Evolutionary conservation across 1,140 invertebrate species (phyloP), one percentile per base, ranked within the genome.

Genomic region (Pseudomyrmex dendroicus): DNA sequence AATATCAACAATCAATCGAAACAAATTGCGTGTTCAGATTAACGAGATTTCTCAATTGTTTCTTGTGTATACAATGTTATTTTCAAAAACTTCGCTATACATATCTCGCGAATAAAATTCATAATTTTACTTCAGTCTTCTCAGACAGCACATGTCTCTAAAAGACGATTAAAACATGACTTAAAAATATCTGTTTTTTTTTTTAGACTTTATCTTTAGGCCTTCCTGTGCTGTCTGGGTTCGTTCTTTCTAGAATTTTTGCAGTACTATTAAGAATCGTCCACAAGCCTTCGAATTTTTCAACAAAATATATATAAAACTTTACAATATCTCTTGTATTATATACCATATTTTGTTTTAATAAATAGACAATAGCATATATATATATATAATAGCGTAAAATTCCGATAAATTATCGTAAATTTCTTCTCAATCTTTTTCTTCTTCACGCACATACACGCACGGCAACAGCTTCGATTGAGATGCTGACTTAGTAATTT

Each of bases 221-320:
- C 35, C 5, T 35, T 35, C 0, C 35, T 35, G 35, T 35, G 35
- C 35, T 52, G 13, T 52, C 50, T 12, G 13, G 0, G 1, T 52
- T 52, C 12, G 35, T 15, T 46, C 12, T n/a, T 25, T 22, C 20
- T n/a, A n/a, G 15, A 77, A 56, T 50, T 35, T 44, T 59, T 44
- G 15, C 61, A n/a, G 35, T 15, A 9, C 59, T 15, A 52, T n/a
- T 70, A 44, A 20, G 35, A 80, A 80, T 59, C 3, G 22, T 70
- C 44, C 54, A 68, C 10, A 59, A 61, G 56, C 12, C n/a, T 50
- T 72, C 20, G 12, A n/a, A 59, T 68, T 13, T 78, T 48, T 59
- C n/a, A 59, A 80, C 54, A 48, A 22, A 17, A 78, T n/a, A 70
- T 15, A 20, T 72, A 80, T 10, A 70, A 70, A 78, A 68, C 13